Conservation (phyloP, 2,797 vertebrate genomes). For the Epinephelus coioides region DNA sequence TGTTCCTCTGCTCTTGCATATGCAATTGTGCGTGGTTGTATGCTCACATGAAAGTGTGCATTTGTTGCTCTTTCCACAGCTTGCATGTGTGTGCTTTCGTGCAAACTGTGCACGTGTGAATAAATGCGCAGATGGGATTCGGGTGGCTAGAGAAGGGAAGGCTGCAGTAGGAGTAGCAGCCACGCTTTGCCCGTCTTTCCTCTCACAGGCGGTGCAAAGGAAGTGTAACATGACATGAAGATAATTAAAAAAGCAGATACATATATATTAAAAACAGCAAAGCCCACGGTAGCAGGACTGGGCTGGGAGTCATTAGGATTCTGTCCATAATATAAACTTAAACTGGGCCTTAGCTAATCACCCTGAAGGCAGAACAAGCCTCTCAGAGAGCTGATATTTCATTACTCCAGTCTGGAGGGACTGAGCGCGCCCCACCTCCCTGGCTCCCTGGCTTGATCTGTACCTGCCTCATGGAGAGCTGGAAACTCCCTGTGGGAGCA, state of each 20-base stretch:
- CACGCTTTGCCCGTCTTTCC: slow-evolving; percentile 65
- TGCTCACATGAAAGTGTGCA: slow-evolving; percentile 44
- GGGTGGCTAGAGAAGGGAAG: slow-evolving; percentile 73
- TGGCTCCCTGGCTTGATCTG: slow-evolving; percentile 50
- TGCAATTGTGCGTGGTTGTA: slow-evolving; percentile 55
- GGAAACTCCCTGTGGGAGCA: slow-evolving; percentile 63
- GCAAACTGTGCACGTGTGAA: slow-evolving; percentile 76
- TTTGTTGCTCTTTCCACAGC: slow-evolving; percentile 51
- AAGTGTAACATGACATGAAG: slow-evolving; percentile 82
- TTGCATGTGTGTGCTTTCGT: slow-evolving; percentile 38
- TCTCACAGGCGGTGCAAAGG: slow-evolving; percentile 73
- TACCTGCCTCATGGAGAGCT: slow-evolving; percentile 57
- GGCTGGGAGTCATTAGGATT: slow-evolving; percentile 77
- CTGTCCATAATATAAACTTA: slow-evolving; percentile 78
- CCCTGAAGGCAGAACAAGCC: slow-evolving; percentile 70
- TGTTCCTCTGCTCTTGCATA: slow-evolving; percentile 58
- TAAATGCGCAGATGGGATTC: slow-evolving; percentile 85
- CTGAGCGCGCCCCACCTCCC: slow-evolving; percentile 41
- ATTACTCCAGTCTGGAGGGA: slow-evolving; percentile 76
- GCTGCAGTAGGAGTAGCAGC: slow-evolving; percentile 69
- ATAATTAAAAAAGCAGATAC: slow-evolving; percentile 83
- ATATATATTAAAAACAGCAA: slow-evolving; percentile 80
- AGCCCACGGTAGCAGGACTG: slow-evolving; percentile 44
- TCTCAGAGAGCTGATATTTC: slow-evolving; percentile 76
- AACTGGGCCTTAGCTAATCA: slow-evolving; percentile 68